Evolutionary conservation across 2,113 vertebrate species (phyloP), one percentile per base, ranked within the genome.

Genomic region (Actenoides hombroni): DNA sequence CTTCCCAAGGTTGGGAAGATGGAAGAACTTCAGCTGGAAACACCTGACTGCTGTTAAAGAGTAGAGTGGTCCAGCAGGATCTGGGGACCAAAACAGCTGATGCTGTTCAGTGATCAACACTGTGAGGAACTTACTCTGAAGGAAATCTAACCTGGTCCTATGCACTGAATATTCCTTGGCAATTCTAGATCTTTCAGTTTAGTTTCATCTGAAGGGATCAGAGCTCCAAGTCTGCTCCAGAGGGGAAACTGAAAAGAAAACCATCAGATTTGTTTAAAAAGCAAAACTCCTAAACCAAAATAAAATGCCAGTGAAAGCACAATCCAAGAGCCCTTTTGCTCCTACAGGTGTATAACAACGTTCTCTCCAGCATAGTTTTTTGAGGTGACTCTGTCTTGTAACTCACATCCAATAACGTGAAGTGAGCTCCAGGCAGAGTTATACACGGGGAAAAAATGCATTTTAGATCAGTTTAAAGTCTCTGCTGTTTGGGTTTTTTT

Each of bases 391-490:
- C 21, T 31, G 17, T 15, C 33, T 61, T 13, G 25, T 77, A 26
- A 59, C 13, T 63, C 42, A 23, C 53, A 35, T 20, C 13, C 23
- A 25, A 0, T 9, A 49, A 29, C 1, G 2, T 5, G 3, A 35
- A 33, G 15, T 3, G 11, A 59, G 31, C 17, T 53, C 39, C 18
- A 15, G 15, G 15, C 4, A 44, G 35, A 46, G 24, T 33, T 28
- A 63, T 0, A 17, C 0, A 1, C 3, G 33, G 37, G 13, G 0
- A 1, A 13, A 49, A 85, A 40, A 14, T 1, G 8, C 33, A 9
- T 20, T 90, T 74, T 5, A 33, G 6, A 33, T 19, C 26, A 16
- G 26, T 53, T 82, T 60, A 23, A 51, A 83, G 33, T 18, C 33
- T 8, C 20, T 9, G 11, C 2, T 17, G 24, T 51, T 51, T 24